Evolutionary conservation across 1,140 invertebrate species (phyloP).

Genomic region (Phocides pigmalion): DNA sequence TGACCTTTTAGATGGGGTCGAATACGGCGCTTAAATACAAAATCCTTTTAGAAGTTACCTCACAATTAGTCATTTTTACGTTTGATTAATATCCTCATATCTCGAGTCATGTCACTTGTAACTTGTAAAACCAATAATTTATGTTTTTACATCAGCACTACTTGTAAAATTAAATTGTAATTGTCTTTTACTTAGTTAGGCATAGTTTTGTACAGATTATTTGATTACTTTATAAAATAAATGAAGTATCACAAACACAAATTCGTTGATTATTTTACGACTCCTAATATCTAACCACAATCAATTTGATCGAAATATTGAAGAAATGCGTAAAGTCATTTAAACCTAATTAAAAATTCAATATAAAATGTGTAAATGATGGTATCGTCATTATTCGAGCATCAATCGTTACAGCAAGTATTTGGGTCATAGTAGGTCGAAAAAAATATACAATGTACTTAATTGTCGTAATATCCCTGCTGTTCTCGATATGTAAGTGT

Average conservation of each 20-base stretch:
- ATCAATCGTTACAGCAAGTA: slow-evolving; percentile 1
- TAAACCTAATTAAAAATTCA: slow-evolving; percentile 33
- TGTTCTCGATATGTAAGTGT: slow-evolving; percentile 43
- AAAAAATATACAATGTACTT: slow-evolving; percentile 34
- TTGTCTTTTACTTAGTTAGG: not conserved
- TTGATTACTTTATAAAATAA: not conserved
- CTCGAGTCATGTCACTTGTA: no score
- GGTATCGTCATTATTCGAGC: slow-evolving; percentile 24
- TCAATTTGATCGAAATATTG: not conserved
- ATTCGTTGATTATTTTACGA: not conserved
- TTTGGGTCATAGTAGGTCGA: not conserved
- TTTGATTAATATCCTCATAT: not conserved
- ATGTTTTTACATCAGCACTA: not conserved
- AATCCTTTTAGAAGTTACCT: not conserved
- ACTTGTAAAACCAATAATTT: not conserved
- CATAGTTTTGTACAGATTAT: not conserved
- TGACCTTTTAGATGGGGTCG: not conserved
- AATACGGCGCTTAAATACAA: not conserved
- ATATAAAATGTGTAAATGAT: slow-evolving; percentile 35
- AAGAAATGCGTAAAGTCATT: slow-evolving; percentile 21
- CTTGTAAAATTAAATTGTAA: not conserved
- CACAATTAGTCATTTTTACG: slow-evolving; percentile 13
- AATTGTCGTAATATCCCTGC: slow-evolving; percentile 30
- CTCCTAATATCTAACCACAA: not conserved
- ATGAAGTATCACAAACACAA: slow-evolving; percentile 1